phyloP scores from a whole-genome alignment of 2,888 invertebrate genomes.

The Blastobasis adustella region DNA sequence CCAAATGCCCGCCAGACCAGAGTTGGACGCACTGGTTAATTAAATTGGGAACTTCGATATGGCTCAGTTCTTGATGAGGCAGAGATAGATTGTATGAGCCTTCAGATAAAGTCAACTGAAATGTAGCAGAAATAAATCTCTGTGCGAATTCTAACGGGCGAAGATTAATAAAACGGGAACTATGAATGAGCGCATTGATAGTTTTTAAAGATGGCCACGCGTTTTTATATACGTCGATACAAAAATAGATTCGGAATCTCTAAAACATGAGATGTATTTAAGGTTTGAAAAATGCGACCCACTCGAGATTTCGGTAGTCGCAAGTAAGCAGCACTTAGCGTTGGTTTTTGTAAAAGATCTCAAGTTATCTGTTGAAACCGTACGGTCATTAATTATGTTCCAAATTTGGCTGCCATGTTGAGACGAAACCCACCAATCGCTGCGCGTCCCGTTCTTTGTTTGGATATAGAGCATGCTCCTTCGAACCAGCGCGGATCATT shows the following conservation, averaged over 20 bases:
- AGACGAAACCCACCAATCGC: conserved; percentile 55
- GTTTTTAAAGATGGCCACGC: conserved; percentile 1
- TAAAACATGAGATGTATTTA: conserved; percentile 44
- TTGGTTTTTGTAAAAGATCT: conserved; percentile 35
- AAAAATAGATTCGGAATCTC: conserved; percentile 14
- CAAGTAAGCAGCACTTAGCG: conserved; percentile 32
- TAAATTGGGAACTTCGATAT: conserved; percentile 47
- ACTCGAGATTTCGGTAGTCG: conserved; percentile 43
- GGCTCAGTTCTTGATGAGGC: conserved; percentile 40
- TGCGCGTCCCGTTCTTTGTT: conserved; percentile 39
- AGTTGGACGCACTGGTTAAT: conserved; percentile 44
- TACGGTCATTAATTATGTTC: conserved; percentile 60
- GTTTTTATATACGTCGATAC: conserved; percentile 5
- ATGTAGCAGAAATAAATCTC: conserved; percentile 6
- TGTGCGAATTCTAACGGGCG: conserved; percentile 10
- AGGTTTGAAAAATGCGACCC: conserved; percentile 46
- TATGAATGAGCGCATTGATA: conserved; percentile 3
- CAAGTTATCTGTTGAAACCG: conserved; percentile 47
- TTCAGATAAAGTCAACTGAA: conserved; percentile 7
- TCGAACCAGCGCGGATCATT: conserved; percentile 53
- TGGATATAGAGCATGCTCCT: conserved; percentile 52
- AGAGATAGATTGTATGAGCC: conserved; percentile 32
- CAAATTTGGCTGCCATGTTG: conserved; percentile 63
- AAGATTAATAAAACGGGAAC: conserved; percentile 5
- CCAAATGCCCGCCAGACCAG: conserved; percentile 23